Percentiles rank a stretch among this genome's conserved stretches.
These are phyloP conservation scores for Onchidella celtica DNA, from an alignment of 2,888 invertebrate species.

Conservation along the genomic window DNA sequence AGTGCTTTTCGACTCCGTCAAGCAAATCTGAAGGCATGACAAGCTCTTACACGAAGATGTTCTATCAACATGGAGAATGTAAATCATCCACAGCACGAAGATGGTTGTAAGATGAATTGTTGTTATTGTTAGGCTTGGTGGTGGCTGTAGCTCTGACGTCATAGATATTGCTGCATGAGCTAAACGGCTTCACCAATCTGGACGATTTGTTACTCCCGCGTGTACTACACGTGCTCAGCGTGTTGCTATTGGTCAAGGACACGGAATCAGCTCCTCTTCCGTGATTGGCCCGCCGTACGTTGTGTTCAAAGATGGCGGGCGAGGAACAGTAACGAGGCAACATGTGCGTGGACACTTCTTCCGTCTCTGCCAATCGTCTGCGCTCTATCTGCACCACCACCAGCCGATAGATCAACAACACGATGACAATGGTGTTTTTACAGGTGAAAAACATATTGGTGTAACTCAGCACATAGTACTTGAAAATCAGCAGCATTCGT, in stretches of 20 bases:
- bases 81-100: constrained; percentile 35
- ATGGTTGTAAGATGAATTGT: constrained; percentile 22
- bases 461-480: constrained; percentile 93
- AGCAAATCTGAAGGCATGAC: too few species aligned
- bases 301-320: constrained; percentile 23
- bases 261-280: constrained; percentile 15
- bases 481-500: constrained; percentile 89
- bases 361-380: constrained; percentile 15
- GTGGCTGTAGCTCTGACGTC: constrained; percentile 27
- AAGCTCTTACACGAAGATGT: too few species aligned
- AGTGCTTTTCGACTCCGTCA: too few species aligned
- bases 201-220: constrained; percentile 24
- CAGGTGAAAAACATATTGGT: constrained; percentile 98
- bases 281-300: background rate
- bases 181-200: constrained; percentile 29
- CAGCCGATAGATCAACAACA: constrained; percentile 91
- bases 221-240: constrained; percentile 28
- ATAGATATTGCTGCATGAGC: constrained; percentile 36
- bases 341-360: constrained; percentile 10
- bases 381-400: constrained; percentile 76
- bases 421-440: constrained; percentile 92
- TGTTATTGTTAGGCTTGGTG: constrained; percentile 10
- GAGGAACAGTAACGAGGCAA: constrained; percentile 30
- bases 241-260: constrained; percentile 28
- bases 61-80: constrained; percentile 37